phyloP scores from a whole-genome alignment of 2,888 invertebrate species.

The Vesta saturnalis region DNA sequence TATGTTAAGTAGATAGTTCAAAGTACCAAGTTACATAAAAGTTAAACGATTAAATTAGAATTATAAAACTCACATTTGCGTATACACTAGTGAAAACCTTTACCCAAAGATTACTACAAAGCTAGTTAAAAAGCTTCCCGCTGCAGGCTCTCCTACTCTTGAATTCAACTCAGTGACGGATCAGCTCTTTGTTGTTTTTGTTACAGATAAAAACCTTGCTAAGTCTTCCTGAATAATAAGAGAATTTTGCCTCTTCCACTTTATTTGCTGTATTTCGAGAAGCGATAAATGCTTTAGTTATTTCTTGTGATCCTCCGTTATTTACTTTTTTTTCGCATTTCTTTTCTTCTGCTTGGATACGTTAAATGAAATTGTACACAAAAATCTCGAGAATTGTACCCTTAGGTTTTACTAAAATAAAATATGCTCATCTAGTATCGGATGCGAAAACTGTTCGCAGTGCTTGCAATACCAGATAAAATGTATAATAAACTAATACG shows the following conservation, averaged over 20 bases:
- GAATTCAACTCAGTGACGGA: conserved; percentile 1
- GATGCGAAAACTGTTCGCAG: neutral
- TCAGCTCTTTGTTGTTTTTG: conserved; percentile 1
- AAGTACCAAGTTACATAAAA: neutral
- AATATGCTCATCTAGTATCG: neutral
- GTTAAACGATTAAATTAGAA: neutral
- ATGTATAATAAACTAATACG: too few relatives aligned
- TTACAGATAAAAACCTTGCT: neutral
- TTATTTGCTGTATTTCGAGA: neutral
- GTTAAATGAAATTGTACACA: conserved; percentile 1
- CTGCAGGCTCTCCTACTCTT: neutral
- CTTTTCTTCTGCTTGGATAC: neutral
- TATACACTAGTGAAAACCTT: neutral
- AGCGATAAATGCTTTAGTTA: neutral
- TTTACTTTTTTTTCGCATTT: neutral
- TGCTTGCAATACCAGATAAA: neutral
- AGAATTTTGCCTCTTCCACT: neutral
- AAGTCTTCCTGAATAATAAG: neutral
- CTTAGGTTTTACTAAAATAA: neutral
- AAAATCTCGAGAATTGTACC: neutral
- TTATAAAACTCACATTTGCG: neutral
- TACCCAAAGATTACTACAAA: neutral
- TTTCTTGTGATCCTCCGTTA: too few relatives aligned
- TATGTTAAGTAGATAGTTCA: too few relatives aligned
- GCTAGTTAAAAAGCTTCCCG: neutral